Evolutionary conservation across 2,113 vertebrate species (phyloP), one percentile per base, ranked within the genome.

Genomic region (Myotis lucifugus): DNA sequence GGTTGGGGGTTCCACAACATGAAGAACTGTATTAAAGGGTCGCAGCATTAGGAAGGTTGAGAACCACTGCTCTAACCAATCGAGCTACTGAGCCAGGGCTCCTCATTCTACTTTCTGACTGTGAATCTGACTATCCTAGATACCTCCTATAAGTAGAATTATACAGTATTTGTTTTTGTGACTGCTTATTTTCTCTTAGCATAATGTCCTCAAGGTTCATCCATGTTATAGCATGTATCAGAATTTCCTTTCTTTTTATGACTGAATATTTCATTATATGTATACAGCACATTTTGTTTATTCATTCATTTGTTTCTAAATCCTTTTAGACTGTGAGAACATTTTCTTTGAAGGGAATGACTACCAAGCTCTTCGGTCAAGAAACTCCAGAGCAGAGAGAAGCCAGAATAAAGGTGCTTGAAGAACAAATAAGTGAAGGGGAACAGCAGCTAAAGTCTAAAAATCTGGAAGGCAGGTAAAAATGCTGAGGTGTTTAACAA

Each of bases 301-400:
- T 42, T 23, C 54, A 19, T 69, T 83, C 86, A 73, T 89, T 64
- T 95, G 14, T 90, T 92, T 91, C 72, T 94, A 0, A 92, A 93
- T 95, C 32, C 59, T 96, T 98, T 91, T 96, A 99, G 99, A 99
- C 99, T 5, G 98, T 99, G 84, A 98, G 99, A 95, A 99, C 99
- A 0, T 99, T 99, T 97, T 99, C 99, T 64, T 97, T 99, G 82
- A 99, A 99, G 95, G 99, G 99, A 25, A 99, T 99, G 99, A 99
- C 99, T 95, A 99, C 98, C 97, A 99, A 99, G 97, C 99, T 99
- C 32, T 99, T 99, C 15, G 99, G 99, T 56, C 99, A 99, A 96
- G 99, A 99, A 98, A 99, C 99, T 8, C 99, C 99, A 0, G 99
- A 99, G 98, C 99, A 99, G 97, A 99, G 99, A 94, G 99, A 99